Evolutionary conservation across 2,113 vertebrate species (phyloP).

Genomic region (Platysternon megacephalum): DNA sequence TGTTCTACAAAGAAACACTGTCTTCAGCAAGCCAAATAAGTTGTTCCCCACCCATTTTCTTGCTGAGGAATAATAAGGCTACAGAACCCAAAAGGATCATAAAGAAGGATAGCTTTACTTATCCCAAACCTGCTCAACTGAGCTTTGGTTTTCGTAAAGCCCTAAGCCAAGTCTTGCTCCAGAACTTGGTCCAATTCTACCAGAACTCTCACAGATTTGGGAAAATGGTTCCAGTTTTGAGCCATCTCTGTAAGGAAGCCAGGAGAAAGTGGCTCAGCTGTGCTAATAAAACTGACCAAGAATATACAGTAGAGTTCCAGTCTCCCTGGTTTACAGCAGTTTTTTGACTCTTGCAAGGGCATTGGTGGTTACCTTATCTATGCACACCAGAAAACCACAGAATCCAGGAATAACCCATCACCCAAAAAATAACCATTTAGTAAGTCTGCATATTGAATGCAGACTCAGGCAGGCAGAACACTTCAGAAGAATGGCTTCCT

Average conservation of each 20-base stretch:
- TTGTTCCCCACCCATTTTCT: background rate
- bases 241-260: conserved; percentile 21
- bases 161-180: background rate
- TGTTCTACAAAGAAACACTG: background rate
- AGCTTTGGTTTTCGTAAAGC: background rate
- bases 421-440: conserved; percentile 54
- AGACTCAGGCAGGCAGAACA: conserved; percentile 5
- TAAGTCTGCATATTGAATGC: conserved; percentile 22
- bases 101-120: conserved; percentile 21
- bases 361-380: conserved; percentile 60
- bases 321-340: conserved; percentile 29
- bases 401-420: conserved; percentile 44
- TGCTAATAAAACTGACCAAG: conserved; percentile 49
- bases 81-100: background rate
- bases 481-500: conserved; percentile 20
- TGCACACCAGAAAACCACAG: conserved; percentile 35
- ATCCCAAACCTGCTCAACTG: conserved; percentile 8
- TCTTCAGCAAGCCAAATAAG: background rate
- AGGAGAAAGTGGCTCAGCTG: conserved; percentile 35
- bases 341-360: conserved; percentile 44
- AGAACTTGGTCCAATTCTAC: background rate
- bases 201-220: background rate
- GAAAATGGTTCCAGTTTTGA: background rate
- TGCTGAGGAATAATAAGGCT: conserved; percentile 36
- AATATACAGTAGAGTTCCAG: conserved; percentile 52